phyloP scores from a whole-genome alignment of 2,797 vertebrate species.

The Alcedo quadribrachys region DNA sequence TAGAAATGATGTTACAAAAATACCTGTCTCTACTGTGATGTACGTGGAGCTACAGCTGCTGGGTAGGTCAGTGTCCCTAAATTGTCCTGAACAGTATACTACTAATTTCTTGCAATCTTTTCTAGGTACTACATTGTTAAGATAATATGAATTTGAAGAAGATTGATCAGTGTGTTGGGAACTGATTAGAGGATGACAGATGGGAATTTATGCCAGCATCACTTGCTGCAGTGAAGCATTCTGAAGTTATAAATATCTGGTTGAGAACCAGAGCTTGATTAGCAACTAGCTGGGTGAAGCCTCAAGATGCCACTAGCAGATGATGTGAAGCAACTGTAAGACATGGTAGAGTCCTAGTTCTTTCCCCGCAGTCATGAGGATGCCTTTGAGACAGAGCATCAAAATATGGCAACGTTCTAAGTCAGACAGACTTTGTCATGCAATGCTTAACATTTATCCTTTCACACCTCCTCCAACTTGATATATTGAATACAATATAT shows the following conservation, averaged over 20 bases:
- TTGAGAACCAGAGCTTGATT: constrained; percentile 42
- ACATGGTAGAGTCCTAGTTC: not conserved
- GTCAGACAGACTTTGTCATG: not conserved
- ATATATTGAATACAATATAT: not conserved
- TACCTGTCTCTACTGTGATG: not conserved
- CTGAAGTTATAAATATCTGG: constrained; percentile 41
- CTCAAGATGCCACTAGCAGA: not conserved
- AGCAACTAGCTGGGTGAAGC: constrained; percentile 14
- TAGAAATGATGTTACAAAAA: not conserved
- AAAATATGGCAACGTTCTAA: not conserved
- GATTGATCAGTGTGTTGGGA: constrained; percentile 16
- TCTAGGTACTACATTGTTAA: not conserved
- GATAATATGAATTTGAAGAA: constrained; percentile 32
- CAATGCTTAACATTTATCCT: not conserved
- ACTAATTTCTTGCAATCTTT: not conserved
- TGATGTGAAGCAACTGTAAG: not conserved
- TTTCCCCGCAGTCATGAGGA: not conserved
- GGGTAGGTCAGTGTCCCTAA: not conserved
- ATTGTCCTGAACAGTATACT: not conserved
- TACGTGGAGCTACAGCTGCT: not conserved
- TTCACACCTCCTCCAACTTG: not conserved
- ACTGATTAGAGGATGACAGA: constrained; percentile 53
- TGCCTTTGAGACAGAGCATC: not conserved
- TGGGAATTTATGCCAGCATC: not conserved
- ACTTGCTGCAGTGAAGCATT: constrained; percentile 37